Percentiles rank a stretch among this genome's conserved stretches.
These are phyloP conservation scores for Platysteira castanea DNA, from an alignment of 2,113 vertebrate genomes.

Conservation along the genomic window DNA sequence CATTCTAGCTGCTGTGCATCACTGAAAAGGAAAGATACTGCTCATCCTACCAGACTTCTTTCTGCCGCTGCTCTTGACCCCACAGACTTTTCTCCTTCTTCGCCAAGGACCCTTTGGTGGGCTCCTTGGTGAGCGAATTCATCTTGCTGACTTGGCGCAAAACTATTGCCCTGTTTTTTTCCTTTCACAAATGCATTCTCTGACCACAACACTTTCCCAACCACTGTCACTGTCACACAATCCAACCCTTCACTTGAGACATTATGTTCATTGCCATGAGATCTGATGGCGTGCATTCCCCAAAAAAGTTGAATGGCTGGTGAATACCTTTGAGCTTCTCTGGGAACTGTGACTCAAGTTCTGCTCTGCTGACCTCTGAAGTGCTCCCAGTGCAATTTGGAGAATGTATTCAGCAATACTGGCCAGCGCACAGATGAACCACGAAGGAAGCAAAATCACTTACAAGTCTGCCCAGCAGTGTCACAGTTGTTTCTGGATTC, in stretches of 20 bases:
- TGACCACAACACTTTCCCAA: background rate
- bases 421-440: background rate
- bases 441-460: background rate
- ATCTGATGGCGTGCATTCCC: background rate
- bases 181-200: background rate
- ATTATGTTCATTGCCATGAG: background rate
- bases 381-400: background rate
- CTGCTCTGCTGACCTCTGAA: background rate
- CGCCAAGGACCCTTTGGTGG: background rate
- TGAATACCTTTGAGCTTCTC: background rate
- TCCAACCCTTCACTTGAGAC: background rate
- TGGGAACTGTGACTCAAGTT: background rate
- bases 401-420: background rate
- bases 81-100: background rate
- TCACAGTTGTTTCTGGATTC: background rate
- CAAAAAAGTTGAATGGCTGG: background rate
- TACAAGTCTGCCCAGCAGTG: background rate
- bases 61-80: background rate
- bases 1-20: background rate
- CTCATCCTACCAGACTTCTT: background rate
- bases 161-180: background rate
- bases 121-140: background rate
- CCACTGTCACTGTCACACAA: background rate
- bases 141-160: background rate
- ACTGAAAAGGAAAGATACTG: background rate